Conservation (phyloP, 2,797 vertebrate genomes). For the Potorous gilbertii region DNA sequence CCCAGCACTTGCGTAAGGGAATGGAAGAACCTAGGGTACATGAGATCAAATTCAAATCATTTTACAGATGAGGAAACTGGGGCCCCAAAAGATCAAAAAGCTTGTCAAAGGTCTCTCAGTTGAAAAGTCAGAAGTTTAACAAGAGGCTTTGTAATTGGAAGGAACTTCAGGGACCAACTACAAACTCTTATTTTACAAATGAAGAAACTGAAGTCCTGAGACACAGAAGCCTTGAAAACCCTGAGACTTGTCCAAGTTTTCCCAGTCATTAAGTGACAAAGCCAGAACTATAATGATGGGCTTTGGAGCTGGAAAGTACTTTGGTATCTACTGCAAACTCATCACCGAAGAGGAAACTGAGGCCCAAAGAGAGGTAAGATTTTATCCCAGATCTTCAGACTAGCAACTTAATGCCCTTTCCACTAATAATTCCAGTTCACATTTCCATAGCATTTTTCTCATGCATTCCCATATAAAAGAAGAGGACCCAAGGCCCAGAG, state of each 20-base stretch:
- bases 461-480: neutral
- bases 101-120: neutral
- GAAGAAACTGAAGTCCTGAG: neutral
- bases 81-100: neutral
- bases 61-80: neutral
- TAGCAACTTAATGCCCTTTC: neutral
- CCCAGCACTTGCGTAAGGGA: neutral
- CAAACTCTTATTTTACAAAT: neutral
- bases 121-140: neutral
- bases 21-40: neutral
- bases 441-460: neutral
- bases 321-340: neutral
- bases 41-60: neutral
- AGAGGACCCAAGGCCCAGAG: neutral
- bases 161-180: neutral
- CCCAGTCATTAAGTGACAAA: neutral
- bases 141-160: neutral
- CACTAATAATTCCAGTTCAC: neutral
- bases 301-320: neutral
- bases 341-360: neutral
- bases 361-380: neutral
- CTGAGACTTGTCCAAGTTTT: neutral
- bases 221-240: neutral
- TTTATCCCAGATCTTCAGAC: neutral
- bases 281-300: no score